phyloP scores from a whole-genome alignment of 1,140 invertebrate species.

The Drosophila sturtevanti region DNA sequence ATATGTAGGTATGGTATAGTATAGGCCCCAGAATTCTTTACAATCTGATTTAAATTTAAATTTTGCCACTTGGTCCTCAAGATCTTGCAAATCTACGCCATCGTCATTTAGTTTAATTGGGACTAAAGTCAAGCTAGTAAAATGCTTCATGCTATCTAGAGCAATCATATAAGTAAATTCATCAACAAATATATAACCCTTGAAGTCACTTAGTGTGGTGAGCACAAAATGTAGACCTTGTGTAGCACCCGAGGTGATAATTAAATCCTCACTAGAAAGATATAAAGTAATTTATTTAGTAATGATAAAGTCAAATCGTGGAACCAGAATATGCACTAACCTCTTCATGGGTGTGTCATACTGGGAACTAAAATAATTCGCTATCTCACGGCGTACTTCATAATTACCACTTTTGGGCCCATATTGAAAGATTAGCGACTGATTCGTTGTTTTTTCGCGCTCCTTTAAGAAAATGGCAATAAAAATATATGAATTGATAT shows the following conservation, averaged over 20 bases:
- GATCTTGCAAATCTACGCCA: conserved; percentile 84
- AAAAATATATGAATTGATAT: neutral
- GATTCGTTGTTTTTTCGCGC: conserved; percentile 82
- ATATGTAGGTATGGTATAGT: conserved; percentile 87
- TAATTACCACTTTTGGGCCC: conserved; percentile 84
- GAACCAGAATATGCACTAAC: conserved; percentile 43
- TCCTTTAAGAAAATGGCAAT: conserved; percentile 64
- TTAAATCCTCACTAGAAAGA: conserved; percentile 84
- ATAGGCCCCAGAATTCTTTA: conserved; percentile 85
- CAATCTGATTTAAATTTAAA: conserved; percentile 71
- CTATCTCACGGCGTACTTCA: conserved; percentile 84
- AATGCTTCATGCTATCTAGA: conserved; percentile 84
- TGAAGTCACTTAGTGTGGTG: conserved; percentile 84
- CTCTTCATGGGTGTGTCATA: conserved; percentile 83
- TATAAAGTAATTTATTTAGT: neutral
- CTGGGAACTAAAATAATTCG: conserved; percentile 83
- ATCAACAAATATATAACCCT: conserved; percentile 87
- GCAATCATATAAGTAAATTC: conserved; percentile 88
- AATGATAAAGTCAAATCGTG: neutral
- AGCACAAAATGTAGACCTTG: conserved; percentile 86
- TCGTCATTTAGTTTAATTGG: conserved; percentile 85
- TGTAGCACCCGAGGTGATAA: conserved; percentile 87
- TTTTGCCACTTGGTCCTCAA: conserved; percentile 64
- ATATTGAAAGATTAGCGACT: conserved; percentile 85
- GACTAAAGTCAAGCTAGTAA: conserved; percentile 85